These are phyloP conservation scores for Drosophila quadrilineata DNA, from an alignment of 1,140 invertebrate genomes.

Conservation along the genomic window DNA sequence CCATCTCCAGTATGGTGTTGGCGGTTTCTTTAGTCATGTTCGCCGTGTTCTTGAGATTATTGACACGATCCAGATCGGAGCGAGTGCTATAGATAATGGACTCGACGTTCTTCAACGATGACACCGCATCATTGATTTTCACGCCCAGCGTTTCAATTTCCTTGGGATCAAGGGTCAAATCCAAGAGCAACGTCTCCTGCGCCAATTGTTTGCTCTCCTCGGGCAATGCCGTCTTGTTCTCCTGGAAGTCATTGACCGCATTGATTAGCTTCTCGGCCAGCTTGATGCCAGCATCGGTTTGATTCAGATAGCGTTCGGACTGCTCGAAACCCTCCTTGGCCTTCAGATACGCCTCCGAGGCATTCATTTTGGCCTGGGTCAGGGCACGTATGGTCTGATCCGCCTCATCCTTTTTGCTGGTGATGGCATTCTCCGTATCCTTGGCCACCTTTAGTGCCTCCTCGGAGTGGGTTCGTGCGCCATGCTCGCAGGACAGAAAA, in stretches of 20 bases:
- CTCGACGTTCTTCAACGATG: slow-evolving; percentile 93
- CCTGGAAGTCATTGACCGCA: slow-evolving; percentile 89
- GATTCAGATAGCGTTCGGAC: slow-evolving; percentile 82
- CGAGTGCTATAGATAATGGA: slow-evolving; percentile 92
- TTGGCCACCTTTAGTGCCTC: slow-evolving; percentile 92
- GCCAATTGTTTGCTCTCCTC: slow-evolving; percentile 90
- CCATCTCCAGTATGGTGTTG: slow-evolving; percentile 83
- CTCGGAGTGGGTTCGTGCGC: slow-evolving; percentile 92
- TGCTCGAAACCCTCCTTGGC: slow-evolving; percentile 82
- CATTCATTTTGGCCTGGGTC: slow-evolving; percentile 83
- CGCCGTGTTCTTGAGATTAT: slow-evolving; percentile 88
- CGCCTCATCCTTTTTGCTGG: slow-evolving; percentile 90
- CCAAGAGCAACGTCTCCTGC: slow-evolving; percentile 87
- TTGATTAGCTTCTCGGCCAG: slow-evolving; percentile 84
- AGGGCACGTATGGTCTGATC: slow-evolving; percentile 83
- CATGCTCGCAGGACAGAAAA: slow-evolving; percentile 91
- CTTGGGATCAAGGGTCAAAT: slow-evolving; percentile 88
- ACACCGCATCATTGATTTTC: slow-evolving; percentile 92
- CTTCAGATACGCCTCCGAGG: slow-evolving; percentile 82
- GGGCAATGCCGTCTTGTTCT: slow-evolving; percentile 89
- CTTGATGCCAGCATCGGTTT: slow-evolving; percentile 82
- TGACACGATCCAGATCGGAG: slow-evolving; percentile 88
- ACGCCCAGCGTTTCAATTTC: slow-evolving; percentile 92
- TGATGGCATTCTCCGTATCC: slow-evolving; percentile 90
- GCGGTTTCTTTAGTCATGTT: slow-evolving; percentile 87